Base-by-base conservation (phyloP, 2,888 invertebrate genomes). In the Hirudinaria manillensis region DNA sequence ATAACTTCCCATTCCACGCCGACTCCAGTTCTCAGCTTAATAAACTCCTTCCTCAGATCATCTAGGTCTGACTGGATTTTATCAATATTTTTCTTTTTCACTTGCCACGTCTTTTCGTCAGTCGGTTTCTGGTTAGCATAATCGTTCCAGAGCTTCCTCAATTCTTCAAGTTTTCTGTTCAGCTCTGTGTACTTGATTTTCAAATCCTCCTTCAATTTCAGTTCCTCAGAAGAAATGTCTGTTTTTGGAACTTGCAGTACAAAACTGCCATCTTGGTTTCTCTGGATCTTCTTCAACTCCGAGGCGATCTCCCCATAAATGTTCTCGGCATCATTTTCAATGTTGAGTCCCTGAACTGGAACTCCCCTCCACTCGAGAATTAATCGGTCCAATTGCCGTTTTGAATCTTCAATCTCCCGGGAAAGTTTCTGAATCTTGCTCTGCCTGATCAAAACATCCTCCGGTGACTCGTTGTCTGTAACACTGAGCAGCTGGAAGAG, bases 381-480 rank as follows among this genome's bases (percentile, higher is more conserved):
- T 32, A 68, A n/a, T 19, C 6, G 34, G n/a, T 68, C 68, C 13
- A 68, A 16, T 68, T 36, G 32, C 7, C 21, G n/a, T 36, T 36
- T 68, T 34, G n/a, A 24, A 68, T 34, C 32, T n/a, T 68, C 36
- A 34, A 68, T 6, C 32, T 68, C 68, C n/a, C 21, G 1, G 1
- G 36, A 68, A n/a, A 68, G 32, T 68, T 68, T 68, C 68, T 68
- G 45, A 29, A 61, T 61, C 29, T 61, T 61, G 24, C 29, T 61
- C 61, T 61, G 61, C 24, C 61, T 61, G 24, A 61, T 24, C 29
- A 27, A 24, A 61, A n/a, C 24, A 27, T 61, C 61, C 24, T 61
- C 61, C 19, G 61, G 61, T 7, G 6, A 21, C 13, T 61, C 61
- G n/a, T 61, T 16, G 16, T 16, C 45, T 45, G 45, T 1, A 16